phyloP scores from a whole-genome alignment of 2,888 invertebrate genomes.

The Patella ulyssiponensis region DNA sequence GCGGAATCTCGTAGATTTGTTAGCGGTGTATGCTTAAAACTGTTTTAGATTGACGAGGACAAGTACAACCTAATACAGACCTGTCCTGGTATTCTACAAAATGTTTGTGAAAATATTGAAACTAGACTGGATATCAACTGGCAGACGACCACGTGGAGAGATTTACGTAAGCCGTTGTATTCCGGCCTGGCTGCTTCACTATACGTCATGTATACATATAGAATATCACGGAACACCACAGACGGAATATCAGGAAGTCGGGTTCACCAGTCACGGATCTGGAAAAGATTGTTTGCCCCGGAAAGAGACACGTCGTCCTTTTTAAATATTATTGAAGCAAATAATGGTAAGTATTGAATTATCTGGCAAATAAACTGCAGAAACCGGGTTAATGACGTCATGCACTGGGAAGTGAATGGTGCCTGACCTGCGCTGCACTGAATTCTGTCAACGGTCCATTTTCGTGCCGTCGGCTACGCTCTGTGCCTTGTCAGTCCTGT shows the following conservation, averaged over 20 bases:
- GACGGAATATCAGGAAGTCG: neutral
- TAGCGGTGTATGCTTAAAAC: no score
- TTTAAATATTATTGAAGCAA: no score
- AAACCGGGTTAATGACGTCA: no score
- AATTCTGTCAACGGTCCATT: no score
- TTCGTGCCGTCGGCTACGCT: no score
- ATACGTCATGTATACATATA: conserved; percentile 13
- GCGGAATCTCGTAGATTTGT: no score
- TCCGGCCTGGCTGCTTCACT: conserved; percentile 33
- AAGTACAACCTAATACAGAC: conserved; percentile 17
- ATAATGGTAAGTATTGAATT: no score
- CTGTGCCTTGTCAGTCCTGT: no score
- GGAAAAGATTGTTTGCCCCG: conserved; percentile 18
- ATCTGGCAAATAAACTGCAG: no score
- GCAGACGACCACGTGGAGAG: conserved; percentile 28
- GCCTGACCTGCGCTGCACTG: no score
- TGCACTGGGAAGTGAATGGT: no score
- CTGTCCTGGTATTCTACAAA: conserved; percentile 14
- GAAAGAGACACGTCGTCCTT: neutral
- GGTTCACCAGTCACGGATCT: conserved; percentile 21
- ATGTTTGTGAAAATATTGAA: conserved; percentile 19
- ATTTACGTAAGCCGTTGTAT: conserved; percentile 36
- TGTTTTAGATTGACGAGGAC: conserved; percentile 20
- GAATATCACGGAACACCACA: conserved; percentile 16
- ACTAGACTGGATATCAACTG: conserved; percentile 27